Percentiles rank a stretch among this genome's conserved stretches.
phyloP scores from a whole-genome alignment of 2,797 vertebrate species.

The Esox masquinongy region DNA sequence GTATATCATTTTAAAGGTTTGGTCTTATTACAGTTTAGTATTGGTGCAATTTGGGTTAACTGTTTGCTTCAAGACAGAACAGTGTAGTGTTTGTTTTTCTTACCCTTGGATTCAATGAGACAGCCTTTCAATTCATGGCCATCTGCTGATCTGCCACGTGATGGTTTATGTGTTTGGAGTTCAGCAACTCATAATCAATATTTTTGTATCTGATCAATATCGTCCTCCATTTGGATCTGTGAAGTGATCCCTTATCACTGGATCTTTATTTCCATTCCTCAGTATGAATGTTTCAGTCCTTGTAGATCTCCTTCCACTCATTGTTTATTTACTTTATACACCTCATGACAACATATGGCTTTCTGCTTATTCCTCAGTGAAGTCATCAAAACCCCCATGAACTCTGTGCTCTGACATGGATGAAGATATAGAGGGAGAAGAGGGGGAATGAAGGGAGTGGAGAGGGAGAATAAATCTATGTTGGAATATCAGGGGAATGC shows the following conservation, averaged over 20 bases:
- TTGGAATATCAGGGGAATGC: neutral
- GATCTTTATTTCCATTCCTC: neutral
- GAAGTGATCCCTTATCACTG: neutral
- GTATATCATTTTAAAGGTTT: neutral
- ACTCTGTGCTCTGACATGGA: neutral
- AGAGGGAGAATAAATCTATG: conserved; percentile 5
- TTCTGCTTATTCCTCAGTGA: neutral
- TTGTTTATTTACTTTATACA: neutral
- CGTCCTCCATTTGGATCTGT: neutral
- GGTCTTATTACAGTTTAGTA: neutral
- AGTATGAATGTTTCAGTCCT: neutral
- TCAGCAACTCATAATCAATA: neutral
- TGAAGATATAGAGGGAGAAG: neutral
- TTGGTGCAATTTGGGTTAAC: too few species aligned
- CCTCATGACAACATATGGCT: neutral
- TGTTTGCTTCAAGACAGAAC: too few species aligned
- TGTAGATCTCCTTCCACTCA: neutral
- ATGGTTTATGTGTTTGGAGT: neutral
- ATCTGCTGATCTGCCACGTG: too few species aligned
- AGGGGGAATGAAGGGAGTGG: neutral
- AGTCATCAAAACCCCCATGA: neutral
- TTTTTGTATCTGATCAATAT: neutral
- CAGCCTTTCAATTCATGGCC: too few species aligned
- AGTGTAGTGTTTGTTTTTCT: too few species aligned
- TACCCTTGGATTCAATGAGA: too few species aligned